Evolutionary conservation across 2,797 vertebrate genomes (phyloP), one percentile per base, ranked within the genome.

Genomic region (Gymnoscopelus braueri): DNA sequence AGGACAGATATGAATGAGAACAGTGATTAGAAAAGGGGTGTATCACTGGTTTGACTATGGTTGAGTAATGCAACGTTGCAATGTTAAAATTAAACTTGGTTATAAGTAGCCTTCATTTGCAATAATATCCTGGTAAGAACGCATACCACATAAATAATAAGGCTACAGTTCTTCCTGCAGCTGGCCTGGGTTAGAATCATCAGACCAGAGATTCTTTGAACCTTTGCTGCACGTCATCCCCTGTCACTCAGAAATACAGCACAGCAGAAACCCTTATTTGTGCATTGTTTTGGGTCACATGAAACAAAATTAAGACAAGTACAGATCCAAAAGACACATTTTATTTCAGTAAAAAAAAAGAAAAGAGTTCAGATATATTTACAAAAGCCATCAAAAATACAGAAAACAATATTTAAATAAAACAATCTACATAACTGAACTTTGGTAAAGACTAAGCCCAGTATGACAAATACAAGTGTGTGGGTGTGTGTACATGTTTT

Each of bases 291-390:
- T 10, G 14, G 50, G 50, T 51, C n/a, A 13, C 50, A 51, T n/a
- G 50, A n/a, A n/a, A 50, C 19, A 19, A 19, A 19, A 19, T 19
- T 3, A 51, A 11, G n/a, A 13, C 49, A 51, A 51, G 50, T 51
- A 13, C 50, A 50, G 50, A 51, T 51, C 14, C 50, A 51, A 51
- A 13, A 51, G 50, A 51, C 50, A 13, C 12, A 51, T 51, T 51
- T 51, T 13, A 13, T 51, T 15, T 51, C 12, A n/a, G 50, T 51
- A 51, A 51, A 51, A 51, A 14, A 51, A n/a, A 44, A 44, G n/a
- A 44, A 39, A 19, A 19, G 19, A 0, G 39, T 44, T 44, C 14
- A 58, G 35, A 60, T 78, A 84, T 86, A 88, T 88, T 86, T 89
- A 87, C 81, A 13, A 13, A 52, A 52, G 13, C 15, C 87, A 32